Percentiles rank a stretch among this genome's conserved stretches.
Conservation (phyloP, 2,888 invertebrate species). For the Hydropsyche betteni region DNA sequence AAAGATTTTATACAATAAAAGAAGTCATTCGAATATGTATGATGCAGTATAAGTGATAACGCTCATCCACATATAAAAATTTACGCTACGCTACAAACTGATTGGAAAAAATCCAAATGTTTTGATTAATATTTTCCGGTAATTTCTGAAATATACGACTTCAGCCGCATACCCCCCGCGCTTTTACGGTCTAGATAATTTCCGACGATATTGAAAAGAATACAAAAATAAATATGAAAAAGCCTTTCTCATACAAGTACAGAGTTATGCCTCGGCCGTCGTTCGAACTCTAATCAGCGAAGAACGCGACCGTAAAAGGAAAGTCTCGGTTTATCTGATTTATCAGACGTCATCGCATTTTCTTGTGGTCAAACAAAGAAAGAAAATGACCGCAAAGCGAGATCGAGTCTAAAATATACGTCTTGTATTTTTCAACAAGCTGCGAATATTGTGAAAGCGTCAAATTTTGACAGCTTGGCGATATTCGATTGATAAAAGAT, state of each 20-base stretch:
- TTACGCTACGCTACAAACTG: conserved; percentile 26
- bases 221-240: background rate
- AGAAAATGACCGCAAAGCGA: background rate
- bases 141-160: conserved; percentile 32
- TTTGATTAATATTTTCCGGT: conserved; percentile 32
- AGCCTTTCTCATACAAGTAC: background rate
- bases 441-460: too few relatives aligned
- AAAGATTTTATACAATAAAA: too few relatives aligned
- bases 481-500: too few relatives aligned
- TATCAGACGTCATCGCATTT: background rate
- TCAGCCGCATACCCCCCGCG: too few relatives aligned
- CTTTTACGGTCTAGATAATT: conserved; percentile 28
- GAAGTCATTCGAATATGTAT: too few relatives aligned
- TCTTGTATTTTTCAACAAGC: too few relatives aligned
- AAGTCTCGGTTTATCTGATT: conserved; percentile 11
- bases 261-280: conserved; percentile 7
- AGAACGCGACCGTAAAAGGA: conserved; percentile 18
- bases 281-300: conserved; percentile 28
- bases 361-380: background rate
- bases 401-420: too few relatives aligned
- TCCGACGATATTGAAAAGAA: conserved; percentile 24
- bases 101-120: conserved; percentile 30
- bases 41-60: too few relatives aligned
- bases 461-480: too few relatives aligned
- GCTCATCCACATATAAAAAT: conserved; percentile 16